Conservation (phyloP, 1,140 invertebrate genomes). For the Penaeus chinensis region DNA sequence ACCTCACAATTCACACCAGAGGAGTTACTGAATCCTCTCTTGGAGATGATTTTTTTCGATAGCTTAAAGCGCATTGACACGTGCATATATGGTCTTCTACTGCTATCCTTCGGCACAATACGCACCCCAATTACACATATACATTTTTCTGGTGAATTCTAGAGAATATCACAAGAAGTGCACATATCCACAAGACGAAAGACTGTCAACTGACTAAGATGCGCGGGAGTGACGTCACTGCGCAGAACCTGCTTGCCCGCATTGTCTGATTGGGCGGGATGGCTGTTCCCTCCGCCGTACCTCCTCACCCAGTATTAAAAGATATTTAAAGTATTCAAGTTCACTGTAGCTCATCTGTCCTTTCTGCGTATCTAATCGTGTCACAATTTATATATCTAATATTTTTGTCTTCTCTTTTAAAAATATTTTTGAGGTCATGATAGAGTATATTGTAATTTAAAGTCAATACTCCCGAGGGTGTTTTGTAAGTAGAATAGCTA, state of each 20-base stretch:
- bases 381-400: background rate
- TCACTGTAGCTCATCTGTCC: too few relatives aligned
- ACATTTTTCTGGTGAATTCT: conserved; percentile 5
- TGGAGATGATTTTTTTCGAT: conserved; percentile 26
- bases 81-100: background rate
- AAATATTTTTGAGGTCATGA: background rate
- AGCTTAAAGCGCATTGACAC: background rate
- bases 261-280: conserved; percentile 59
- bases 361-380: too few relatives aligned
- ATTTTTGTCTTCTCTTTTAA: background rate
- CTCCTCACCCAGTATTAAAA: background rate
- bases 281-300: conserved; percentile 36
- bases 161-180: conserved; percentile 9
- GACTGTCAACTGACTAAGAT: conserved; percentile 35
- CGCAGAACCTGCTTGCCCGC: conserved; percentile 40
- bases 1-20: conserved; percentile 48
- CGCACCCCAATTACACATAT: background rate
- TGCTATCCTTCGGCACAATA: background rate
- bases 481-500: conserved; percentile 31
- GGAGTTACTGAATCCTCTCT: conserved; percentile 52
- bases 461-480: background rate
- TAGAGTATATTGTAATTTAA: background rate
- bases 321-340: background rate
- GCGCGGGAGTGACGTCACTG: conserved; percentile 58
- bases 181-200: conserved; percentile 22